Evolutionary conservation across 2,113 vertebrate genomes (phyloP).

Genomic region (Crotalus tigris): DNA sequence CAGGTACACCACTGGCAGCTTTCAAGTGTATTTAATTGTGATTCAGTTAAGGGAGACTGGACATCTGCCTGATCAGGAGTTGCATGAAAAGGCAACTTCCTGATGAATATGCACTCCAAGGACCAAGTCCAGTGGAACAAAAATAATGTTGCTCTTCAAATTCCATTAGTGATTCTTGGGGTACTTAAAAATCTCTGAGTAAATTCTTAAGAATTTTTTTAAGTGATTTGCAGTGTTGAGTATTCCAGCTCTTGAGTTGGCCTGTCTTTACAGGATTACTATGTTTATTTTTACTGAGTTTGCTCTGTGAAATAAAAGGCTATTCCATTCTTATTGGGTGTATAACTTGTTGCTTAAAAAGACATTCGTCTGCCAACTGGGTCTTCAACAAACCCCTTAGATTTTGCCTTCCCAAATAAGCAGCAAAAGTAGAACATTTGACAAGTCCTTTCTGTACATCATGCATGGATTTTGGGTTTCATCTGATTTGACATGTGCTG

Average conservation of each 20-base stretch:
- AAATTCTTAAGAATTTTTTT: neutral
- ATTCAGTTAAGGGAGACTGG: neutral
- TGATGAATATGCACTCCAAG: neutral
- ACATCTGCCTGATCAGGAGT: neutral
- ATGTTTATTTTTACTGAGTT: neutral
- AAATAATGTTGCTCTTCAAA: constrained; percentile 8
- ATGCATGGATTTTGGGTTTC: neutral
- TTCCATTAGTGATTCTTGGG: constrained; percentile 2
- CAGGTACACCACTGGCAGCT: neutral
- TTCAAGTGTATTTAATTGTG: neutral
- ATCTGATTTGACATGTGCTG: neutral
- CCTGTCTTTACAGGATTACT: neutral
- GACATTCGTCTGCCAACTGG: neutral
- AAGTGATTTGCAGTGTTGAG: neutral
- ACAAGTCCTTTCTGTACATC: no score
- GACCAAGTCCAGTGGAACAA: neutral
- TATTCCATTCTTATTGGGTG: neutral
- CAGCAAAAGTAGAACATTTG: neutral
- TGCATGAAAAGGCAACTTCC: neutral
- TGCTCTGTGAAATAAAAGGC: neutral
- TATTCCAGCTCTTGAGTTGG: neutral
- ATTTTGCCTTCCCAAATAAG: neutral
- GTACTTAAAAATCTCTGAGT: neutral
- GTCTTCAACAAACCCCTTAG: neutral
- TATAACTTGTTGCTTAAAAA: neutral